Evolutionary conservation across 1,140 invertebrate species (phyloP), one percentile per base, ranked within the genome.

Genomic region (Antheraea pernyi): DNA sequence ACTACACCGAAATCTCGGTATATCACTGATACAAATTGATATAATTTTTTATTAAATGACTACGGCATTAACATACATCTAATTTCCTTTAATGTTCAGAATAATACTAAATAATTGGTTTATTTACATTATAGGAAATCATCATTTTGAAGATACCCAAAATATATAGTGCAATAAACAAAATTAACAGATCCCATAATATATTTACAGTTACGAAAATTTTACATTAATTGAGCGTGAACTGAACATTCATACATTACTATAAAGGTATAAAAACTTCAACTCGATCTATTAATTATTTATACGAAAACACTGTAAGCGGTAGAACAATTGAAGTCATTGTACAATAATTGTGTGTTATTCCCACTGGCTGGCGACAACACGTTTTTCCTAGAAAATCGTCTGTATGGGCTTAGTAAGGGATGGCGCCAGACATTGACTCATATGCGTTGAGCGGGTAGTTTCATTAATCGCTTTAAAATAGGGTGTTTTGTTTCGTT

Each of bases 291-390:
- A 36, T 7, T 59, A 0, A 22, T 37, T 59, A n/a, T 19, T 67
- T 10, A 11, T 13, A 19, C 6, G n/a, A 36, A 18, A 66, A 48
- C 11, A 11, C 10, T 58, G 48, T 53, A 68, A 61, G 11, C 4
- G 19, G 59, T 30, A 61, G 19, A 64, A 63, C 42, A 75, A 68
- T 64, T 72, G 76, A 77, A 81, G 80, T 77, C 72, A 75, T 80
- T 81, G 74, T 77, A 81, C 79, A 76, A 76, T 87, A 85, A 87
- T 86, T 82, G 81, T 80, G 74, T 74, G 74, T 82, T 83, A 82
- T 82, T 82, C 74, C 75, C 77, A 77, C 76, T 68, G 61, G 74
- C 70, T 70, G 74, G 74, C 77, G 75, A 77, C 76, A 71, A 72
- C 77, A 76, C 67, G 64, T 69, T 70, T 77, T 88, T 88, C 86